These are phyloP conservation scores for Myotis myotis DNA, from an alignment of 2,797 vertebrate genomes.

Conservation along the genomic window DNA sequence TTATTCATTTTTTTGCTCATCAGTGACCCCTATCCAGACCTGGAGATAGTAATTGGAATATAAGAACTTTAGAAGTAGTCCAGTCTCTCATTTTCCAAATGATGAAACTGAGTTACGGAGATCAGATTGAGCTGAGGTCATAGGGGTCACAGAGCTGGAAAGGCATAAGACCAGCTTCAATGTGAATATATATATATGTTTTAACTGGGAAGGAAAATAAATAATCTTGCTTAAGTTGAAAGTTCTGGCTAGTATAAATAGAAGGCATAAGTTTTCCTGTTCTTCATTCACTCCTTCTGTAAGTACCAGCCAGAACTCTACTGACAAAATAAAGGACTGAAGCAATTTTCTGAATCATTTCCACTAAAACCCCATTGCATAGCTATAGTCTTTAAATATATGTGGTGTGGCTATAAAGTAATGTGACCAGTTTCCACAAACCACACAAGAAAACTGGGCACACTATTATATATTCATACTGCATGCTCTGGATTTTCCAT, in stretches of 20 bases:
- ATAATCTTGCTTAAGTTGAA: constrained; percentile 57
- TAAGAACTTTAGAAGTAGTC: neutral
- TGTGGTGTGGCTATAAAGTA: constrained; percentile 64
- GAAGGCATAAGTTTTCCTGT: constrained; percentile 11
- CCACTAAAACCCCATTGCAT: constrained; percentile 51
- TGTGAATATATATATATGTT: neutral
- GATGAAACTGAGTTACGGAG: neutral
- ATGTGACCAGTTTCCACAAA: constrained; percentile 71
- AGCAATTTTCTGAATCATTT: constrained; percentile 75
- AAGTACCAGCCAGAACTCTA: constrained; percentile 9
- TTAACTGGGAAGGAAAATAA: constrained; percentile 56
- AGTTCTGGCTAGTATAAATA: constrained; percentile 32
- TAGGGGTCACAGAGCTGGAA: neutral
- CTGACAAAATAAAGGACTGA: constrained; percentile 60
- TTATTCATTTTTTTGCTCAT: neutral
- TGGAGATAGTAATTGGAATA: neutral
- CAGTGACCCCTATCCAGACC: neutral
- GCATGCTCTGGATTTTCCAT: constrained; percentile 65
- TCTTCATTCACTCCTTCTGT: constrained; percentile 39
- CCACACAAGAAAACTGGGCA: constrained; percentile 71
- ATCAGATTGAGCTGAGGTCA: neutral
- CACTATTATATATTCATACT: constrained; percentile 64
- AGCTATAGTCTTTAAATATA: constrained; percentile 72
- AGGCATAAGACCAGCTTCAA: neutral
- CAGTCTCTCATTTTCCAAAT: neutral